A percentile compares a stretch with the other conserved stretches of the same genome.
Evolutionary conservation across 37 sponge, comb jelly and placozoan genomes (phyloP).

Genomic region (Axinella damicornis): DNA sequence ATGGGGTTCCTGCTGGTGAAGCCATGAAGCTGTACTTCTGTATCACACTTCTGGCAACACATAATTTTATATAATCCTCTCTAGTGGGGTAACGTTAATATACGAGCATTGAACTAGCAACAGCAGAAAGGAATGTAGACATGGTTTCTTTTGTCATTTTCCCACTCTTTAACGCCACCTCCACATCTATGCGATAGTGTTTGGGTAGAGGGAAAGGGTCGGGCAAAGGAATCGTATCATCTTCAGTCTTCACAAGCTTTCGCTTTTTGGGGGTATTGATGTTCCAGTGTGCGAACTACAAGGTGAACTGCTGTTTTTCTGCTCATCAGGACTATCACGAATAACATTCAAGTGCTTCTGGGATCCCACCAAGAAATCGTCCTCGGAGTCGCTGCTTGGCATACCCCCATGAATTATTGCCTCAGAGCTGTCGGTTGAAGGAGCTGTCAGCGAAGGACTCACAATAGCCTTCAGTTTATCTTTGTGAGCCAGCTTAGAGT

Average conservation of each 20-base stretch:
- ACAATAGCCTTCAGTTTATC: slow-evolving; percentile 48
- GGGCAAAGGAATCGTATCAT: slow-evolving; percentile 27
- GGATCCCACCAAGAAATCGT: too few species aligned
- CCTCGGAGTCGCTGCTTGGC: too few species aligned
- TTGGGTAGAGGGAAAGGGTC: slow-evolving; percentile 48
- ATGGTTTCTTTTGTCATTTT: background rate
- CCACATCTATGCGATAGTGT: slow-evolving; percentile 11
- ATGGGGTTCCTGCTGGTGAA: slow-evolving; percentile 9
- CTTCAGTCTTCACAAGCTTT: slow-evolving; percentile 5
- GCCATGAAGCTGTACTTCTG: background rate
- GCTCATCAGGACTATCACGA: too few species aligned
- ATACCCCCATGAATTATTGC: too few species aligned
- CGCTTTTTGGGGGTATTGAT: background rate
- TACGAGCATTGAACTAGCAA: slow-evolving; percentile 7
- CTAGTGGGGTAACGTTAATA: slow-evolving; percentile 22
- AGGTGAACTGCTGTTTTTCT: too few species aligned
- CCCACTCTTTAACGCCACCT: background rate
- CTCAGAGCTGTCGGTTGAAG: background rate
- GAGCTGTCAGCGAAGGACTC: slow-evolving; percentile 5
- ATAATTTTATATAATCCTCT: slow-evolving; percentile 23
- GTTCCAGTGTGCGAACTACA: too few species aligned
- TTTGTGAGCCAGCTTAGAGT: slow-evolving; percentile 13
- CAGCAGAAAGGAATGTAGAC: background rate
- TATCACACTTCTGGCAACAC: slow-evolving; percentile 19
- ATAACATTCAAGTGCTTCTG: too few species aligned